Conservation (phyloP, 2,113 vertebrate genomes). For the Chitala chitala region DNA sequence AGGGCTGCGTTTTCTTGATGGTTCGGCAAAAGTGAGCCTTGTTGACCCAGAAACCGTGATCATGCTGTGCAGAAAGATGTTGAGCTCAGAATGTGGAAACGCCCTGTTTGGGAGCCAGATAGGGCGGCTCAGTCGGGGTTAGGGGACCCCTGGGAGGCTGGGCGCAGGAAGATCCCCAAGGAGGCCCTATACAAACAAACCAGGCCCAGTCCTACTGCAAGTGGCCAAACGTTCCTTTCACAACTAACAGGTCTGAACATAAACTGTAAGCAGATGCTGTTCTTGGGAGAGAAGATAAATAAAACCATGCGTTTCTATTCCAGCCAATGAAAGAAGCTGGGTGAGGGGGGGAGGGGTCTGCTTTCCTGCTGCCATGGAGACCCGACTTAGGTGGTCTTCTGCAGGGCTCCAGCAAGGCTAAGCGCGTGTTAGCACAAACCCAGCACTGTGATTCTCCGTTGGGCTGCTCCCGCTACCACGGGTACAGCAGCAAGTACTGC, state of each 20-base stretch:
- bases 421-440: not conserved
- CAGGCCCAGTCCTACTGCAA: not conserved
- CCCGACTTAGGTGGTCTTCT: not conserved
- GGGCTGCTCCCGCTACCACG: not conserved
- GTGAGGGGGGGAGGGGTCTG: not conserved
- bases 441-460: not conserved
- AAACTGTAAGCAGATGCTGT: not conserved
- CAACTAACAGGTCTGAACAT: not conserved
- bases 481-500: not conserved
- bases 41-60: not conserved
- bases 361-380: constrained; percentile 17
- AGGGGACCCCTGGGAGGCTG: not conserved
- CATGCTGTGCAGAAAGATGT: not conserved
- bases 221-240: too few relatives aligned
- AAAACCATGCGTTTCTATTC: not conserved
- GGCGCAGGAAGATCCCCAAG: too few relatives aligned
- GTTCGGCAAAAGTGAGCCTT: not conserved
- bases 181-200: not conserved
- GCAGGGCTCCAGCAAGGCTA: not conserved
- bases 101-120: not conserved
- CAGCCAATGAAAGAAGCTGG: not conserved
- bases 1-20: not conserved
- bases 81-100: not conserved
- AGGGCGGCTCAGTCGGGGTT: not conserved
- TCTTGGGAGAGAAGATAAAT: not conserved